These are phyloP conservation scores for Zonitis immaculata DNA, from an alignment of 2,888 invertebrate genomes.

Conservation along the genomic window DNA sequence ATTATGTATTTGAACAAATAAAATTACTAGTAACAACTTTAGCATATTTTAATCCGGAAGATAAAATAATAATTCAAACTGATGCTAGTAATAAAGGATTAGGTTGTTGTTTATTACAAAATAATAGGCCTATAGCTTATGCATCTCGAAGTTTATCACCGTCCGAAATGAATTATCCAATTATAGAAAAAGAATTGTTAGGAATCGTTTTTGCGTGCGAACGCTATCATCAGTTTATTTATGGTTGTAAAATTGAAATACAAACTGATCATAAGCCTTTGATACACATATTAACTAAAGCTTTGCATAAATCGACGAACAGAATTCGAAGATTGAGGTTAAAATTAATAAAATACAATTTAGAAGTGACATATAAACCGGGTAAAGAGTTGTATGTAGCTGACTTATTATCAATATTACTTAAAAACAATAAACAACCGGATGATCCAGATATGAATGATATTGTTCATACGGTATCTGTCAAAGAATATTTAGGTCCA, in stretches of 20 bases:
- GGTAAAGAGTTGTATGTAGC: not conserved
- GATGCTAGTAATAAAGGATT: too few species aligned
- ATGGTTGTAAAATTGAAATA: not conserved
- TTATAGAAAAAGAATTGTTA: not conserved
- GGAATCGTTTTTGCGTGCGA: not conserved
- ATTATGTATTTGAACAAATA: too few species aligned
- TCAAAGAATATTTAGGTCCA: not conserved
- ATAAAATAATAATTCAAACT: too few species aligned
- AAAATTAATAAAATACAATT: not conserved
- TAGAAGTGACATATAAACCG: not conserved
- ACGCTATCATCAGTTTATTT: not conserved
- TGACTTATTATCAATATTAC: not conserved
- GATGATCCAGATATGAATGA: not conserved
- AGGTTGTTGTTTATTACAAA: too few species aligned
- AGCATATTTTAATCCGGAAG: too few species aligned
- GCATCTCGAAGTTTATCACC: not conserved
- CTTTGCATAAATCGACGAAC: not conserved
- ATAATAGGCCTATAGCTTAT: too few species aligned
- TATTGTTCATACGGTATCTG: not conserved
- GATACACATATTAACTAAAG: not conserved
- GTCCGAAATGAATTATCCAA: not conserved
- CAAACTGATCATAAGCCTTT: not conserved
- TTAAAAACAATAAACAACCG: not conserved
- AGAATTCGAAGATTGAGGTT: not conserved
- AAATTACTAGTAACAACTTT: too few species aligned